Conservation (phyloP, 2,888 invertebrate species). For the Arrhopalites spinosus region DNA sequence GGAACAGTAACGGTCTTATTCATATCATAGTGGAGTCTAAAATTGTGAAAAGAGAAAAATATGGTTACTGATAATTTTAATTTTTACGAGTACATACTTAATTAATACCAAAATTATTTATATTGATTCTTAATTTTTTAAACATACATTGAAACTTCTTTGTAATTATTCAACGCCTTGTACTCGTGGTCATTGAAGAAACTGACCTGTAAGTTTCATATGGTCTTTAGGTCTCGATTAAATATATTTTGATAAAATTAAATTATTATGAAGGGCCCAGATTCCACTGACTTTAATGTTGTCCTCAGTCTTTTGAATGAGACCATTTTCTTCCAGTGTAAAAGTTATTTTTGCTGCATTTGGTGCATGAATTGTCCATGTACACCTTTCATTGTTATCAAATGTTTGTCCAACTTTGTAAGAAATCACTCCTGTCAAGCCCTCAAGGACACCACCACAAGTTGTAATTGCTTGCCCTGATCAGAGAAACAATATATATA, state of each 20-base stretch:
- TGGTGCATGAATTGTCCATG: constrained; percentile 3
- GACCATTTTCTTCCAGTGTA: constrained; percentile 9
- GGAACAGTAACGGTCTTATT: not conserved
- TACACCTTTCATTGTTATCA: constrained; percentile 10
- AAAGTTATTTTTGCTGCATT: not conserved
- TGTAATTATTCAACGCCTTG: no score
- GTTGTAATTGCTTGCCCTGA: not conserved
- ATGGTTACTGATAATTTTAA: not conserved
- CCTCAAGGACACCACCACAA: not conserved
- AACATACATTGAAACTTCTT: not conserved
- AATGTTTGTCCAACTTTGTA: not conserved
- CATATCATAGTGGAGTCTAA: not conserved
- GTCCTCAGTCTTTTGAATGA: constrained; percentile 4
- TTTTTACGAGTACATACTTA: not conserved
- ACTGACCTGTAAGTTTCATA: not conserved
- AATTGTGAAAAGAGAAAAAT: not conserved
- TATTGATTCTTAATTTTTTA: not conserved
- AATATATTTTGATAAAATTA: not conserved
- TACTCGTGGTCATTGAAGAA: no score
- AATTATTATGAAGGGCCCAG: not conserved
- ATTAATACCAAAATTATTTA: not conserved
- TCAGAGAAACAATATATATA: no score
- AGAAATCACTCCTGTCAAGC: not conserved
- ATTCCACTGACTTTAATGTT: not conserved
- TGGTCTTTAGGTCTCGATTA: not conserved